Base-by-base conservation (phyloP, 2,888 invertebrate genomes). In the Heliconius aoede region DNA sequence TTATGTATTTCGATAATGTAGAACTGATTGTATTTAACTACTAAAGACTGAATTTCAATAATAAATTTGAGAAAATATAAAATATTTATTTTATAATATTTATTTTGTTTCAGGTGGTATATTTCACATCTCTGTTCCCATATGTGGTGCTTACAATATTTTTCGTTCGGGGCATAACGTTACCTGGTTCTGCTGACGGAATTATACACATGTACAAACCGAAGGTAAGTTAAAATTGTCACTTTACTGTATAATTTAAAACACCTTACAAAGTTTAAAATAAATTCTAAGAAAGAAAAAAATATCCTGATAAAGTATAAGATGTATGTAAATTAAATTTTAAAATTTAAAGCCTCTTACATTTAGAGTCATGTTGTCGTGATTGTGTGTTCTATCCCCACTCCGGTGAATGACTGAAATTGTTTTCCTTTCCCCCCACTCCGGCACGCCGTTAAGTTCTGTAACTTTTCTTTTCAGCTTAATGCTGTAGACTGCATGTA, bases 91-190 rank as follows among this genome's bases (percentile, higher is more conserved):
- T 8, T 9, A 8, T n/a, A 9, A 55, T 18, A n/a, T 24, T 15
- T 24, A 18, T 65, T 93, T 92, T 55, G n/a, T 55, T 55, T 55
- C 90, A 97, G 97, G 98, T 98, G 86, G 98, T 99, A 81, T 99
- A 98, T 91, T 98, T 99, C 92, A 99, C 99, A 18, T 99, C 99
- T 1, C 95, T 99, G 87, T 99, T 99, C 90, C 99, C 99, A 3
- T 99, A 99, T 92, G 92, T 97, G 78, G 99, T 99, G 82, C 95
- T 99, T 83, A 98, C 98, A 51, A 98, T 99, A 86, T 99, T 99
- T 95, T 98, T 99, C 94, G 95, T 98, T 81, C 95, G 98, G 75
- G 98, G 98, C 67, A 96, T 99, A 82, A 98, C 98, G 18, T 91
- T 99, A 82, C 96, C 97, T 74, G 98, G 98, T 26, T 98, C 98